Percentiles rank a stretch among this genome's conserved stretches.
These are phyloP conservation scores for Cichladusa arquata DNA, from an alignment of 2,113 vertebrate species.

Conservation along the genomic window DNA sequence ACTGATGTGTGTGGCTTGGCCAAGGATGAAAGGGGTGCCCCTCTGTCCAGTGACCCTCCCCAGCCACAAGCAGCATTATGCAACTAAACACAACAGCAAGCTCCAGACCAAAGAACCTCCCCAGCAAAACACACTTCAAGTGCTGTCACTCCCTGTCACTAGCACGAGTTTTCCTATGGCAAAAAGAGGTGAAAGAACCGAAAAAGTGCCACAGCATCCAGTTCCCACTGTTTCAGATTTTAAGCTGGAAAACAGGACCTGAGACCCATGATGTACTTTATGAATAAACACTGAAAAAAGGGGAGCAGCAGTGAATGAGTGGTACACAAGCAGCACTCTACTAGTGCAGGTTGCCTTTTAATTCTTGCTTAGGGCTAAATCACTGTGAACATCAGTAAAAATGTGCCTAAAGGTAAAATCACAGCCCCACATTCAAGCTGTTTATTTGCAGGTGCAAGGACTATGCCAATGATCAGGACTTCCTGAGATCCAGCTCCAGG, in stretches of 20 bases:
- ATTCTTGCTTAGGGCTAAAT: neutral
- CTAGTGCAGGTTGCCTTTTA: accelerated
- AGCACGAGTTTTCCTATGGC: neutral
- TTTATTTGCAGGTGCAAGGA: neutral
- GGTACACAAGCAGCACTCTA: neutral
- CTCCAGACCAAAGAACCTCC: neutral
- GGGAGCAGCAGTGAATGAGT: neutral
- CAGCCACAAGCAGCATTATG: neutral
- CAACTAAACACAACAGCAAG: neutral
- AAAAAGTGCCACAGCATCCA: neutral
- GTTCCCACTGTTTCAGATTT: neutral
- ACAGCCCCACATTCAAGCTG: neutral
- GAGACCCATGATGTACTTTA: neutral
- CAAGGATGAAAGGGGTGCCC: neutral
- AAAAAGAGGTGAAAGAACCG: neutral
- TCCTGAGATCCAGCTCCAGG: neutral
- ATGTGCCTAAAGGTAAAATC: neutral
- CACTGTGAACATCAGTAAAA: neutral
- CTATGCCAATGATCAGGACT: neutral
- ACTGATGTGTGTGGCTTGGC: neutral
- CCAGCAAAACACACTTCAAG: neutral
- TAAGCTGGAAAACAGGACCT: neutral
- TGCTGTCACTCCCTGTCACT: neutral
- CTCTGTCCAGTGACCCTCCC: neutral
- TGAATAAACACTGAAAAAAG: neutral